Percentiles rank a stretch among this genome's conserved stretches.
Conservation (phyloP, 2,888 invertebrate genomes). For the Pristionchus fissidentatus region DNA sequence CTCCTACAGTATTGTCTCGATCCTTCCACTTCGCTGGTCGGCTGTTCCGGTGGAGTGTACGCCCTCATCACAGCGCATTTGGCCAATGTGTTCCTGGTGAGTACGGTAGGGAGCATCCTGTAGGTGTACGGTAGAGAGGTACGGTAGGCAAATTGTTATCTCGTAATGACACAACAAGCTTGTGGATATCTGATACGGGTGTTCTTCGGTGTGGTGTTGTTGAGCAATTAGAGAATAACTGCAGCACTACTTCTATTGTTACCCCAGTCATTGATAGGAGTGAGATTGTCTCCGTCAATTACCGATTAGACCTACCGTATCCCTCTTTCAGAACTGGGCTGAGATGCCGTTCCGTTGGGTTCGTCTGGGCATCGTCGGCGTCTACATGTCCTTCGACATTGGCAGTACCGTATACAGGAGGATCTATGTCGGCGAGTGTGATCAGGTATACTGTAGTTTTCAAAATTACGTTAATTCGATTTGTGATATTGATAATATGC, state of each 20-base stretch:
- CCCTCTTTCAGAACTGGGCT: conserved; percentile 86
- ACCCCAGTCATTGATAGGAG: too few species aligned
- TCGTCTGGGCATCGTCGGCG: conserved; percentile 86
- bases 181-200: too few species aligned
- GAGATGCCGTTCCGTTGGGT: conserved; percentile 94
- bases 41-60: conserved; percentile 77
- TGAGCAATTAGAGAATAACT: too few species aligned
- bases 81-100: conserved; percentile 77
- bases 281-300: too few species aligned
- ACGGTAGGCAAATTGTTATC: too few species aligned
- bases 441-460: conserved; percentile 78
- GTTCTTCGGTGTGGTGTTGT: too few species aligned
- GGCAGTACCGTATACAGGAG: conserved; percentile 92
- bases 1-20: conserved; percentile 78
- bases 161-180: too few species aligned
- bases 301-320: background rate
- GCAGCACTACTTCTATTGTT: too few species aligned
- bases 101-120: conserved; percentile 50
- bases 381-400: conserved; percentile 87
- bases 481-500: too few species aligned
- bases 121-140: too few species aligned
- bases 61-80: conserved; percentile 77
- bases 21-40: conserved; percentile 81
- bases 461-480: too few species aligned
- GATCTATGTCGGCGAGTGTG: conserved; percentile 86